Evolutionary conservation across 2,888 invertebrate species (phyloP), one percentile per base, ranked within the genome.

Genomic region (Perithous albicinctus): DNA sequence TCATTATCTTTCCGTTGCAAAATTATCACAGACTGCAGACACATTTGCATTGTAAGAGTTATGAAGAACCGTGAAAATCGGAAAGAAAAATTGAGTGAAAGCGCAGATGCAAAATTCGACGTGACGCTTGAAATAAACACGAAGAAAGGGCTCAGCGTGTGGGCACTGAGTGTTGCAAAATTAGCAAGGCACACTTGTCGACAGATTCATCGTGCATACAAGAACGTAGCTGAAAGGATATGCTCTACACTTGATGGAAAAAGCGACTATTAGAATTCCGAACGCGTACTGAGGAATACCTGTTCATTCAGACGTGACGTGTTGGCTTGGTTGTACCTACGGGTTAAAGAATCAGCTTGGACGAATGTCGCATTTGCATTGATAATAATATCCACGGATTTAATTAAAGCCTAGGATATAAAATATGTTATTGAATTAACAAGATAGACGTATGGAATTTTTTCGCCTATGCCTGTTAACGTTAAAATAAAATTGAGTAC

Each of bases 251-350:
- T 18, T 18, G 20, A 56, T 63, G 32, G n/a, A 23, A 79, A 67
- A 73, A 63, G 69, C 18, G 20, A 72, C 32, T 8, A 69, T 79
- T 63, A 54, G 32, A 61, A 80, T 38, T 6, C 76, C 23, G 32
- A 76, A 76, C 80, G 72, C 80, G 80, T 80, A 80, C n/a, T n/a
- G 29, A 43, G 38, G 69, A 74, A 79, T 79, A 79, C 73, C 79
- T 79, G 79, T 73, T 64, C 59, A 61, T 48, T 67, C 67, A 67
- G 32, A 59, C 56, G 56, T 59, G 59, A 59, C 38, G 20, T 43
- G 56, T 72, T 56, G n/a, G 23, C 41, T 54, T 29, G 56, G 10
- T 23, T 48, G 2, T 12, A 20, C 23, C 35, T 67, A 51, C 51
- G 51, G 67, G 67, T 51, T 35, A 7, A 32, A 38, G 2, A 35